These are phyloP conservation scores for Cyprinus carpio DNA, from an alignment of 2,113 vertebrate genomes.

Conservation along the genomic window DNA sequence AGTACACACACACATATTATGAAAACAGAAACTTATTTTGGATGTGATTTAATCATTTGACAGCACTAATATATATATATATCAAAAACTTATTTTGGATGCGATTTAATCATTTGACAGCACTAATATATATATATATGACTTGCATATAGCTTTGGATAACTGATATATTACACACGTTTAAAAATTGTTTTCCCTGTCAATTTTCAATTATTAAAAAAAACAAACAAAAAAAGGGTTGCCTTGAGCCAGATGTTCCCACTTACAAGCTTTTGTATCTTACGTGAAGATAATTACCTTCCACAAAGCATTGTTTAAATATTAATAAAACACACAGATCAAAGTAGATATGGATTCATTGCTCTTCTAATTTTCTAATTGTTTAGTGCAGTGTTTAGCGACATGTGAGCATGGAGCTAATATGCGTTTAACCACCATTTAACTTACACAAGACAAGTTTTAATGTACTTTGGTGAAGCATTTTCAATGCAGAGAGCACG, in stretches of 20 bases:
- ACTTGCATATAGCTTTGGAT: too few species aligned
- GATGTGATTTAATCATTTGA: too few species aligned
- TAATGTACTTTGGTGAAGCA: not conserved
- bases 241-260: not conserved
- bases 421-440: not conserved
- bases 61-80: too few species aligned
- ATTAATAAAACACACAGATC: not conserved
- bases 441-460: not conserved
- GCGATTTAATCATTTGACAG: too few species aligned
- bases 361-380: not conserved
- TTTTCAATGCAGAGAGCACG: not conserved
- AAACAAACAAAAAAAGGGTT: not conserved
- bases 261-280: not conserved
- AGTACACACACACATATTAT: too few species aligned
- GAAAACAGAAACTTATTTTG: too few species aligned
- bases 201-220: too few species aligned
- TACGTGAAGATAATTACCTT: not conserved
- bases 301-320: not conserved
- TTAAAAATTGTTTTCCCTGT: too few species aligned
- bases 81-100: too few species aligned
- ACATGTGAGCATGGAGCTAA: not conserved
- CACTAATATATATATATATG: too few species aligned
- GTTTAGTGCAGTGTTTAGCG: not conserved
- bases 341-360: not conserved
- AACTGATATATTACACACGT: too few species aligned